phyloP scores from a whole-genome alignment of 2,113 vertebrate genomes.

The Phylloscopus trochiloides region DNA sequence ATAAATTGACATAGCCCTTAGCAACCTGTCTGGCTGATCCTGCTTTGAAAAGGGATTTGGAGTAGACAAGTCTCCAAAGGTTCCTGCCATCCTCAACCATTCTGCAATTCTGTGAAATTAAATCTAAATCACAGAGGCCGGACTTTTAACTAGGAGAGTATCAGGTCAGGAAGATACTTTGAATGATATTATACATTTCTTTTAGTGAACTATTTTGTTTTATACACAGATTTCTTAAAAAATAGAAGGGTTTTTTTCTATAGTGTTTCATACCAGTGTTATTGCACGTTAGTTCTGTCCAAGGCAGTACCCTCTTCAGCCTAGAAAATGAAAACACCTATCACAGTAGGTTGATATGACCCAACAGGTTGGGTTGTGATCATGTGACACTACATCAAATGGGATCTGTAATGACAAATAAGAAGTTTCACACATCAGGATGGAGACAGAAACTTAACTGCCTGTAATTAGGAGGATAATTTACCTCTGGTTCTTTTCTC shows the following conservation, averaged over 20 bases:
- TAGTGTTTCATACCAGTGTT: neutral
- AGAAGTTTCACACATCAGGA: neutral
- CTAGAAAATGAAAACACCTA: neutral
- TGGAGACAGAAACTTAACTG: neutral
- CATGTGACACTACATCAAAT: neutral
- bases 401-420: neutral
- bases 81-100: neutral
- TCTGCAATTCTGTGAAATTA: neutral
- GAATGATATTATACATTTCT: rapidly evolving
- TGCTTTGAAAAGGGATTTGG: neutral
- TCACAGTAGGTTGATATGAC: neutral
- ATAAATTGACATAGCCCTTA: neutral
- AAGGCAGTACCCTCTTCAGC: neutral
- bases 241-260: neutral
- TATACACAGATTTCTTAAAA: neutral
- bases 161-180: neutral
- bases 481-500: neutral
- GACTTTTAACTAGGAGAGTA: neutral
- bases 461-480: neutral
- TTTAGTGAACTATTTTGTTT: neutral
- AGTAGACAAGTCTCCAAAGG: neutral
- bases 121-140: neutral
- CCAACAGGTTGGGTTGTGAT: neutral
- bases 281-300: neutral
- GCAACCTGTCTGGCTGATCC: neutral